A percentile compares a stretch with the other conserved stretches of the same genome.
phyloP scores from a whole-genome alignment of 1,140 invertebrate genomes.

The Thalassaphorura encarpata region DNA sequence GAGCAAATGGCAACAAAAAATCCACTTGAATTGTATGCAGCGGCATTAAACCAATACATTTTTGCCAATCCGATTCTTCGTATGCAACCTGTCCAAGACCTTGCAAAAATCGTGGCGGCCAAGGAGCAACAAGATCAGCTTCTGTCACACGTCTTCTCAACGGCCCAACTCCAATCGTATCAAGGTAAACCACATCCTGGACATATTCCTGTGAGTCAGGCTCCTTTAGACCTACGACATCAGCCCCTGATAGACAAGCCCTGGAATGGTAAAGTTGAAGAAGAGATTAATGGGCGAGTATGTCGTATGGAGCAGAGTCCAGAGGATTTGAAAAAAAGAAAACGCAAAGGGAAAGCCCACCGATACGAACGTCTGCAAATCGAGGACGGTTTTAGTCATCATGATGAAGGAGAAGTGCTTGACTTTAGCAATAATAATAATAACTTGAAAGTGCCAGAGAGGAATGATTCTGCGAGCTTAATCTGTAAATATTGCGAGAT shows the following conservation, averaged over 20 bases:
- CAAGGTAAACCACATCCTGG: constrained; percentile 9
- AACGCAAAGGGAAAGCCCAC: constrained; percentile 66
- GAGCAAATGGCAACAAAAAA: constrained; percentile 4
- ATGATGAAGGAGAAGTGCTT: constrained; percentile 22
- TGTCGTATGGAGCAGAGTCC: constrained; percentile 3
- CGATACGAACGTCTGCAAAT: constrained; percentile 50
- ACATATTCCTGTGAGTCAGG: constrained; percentile 18
- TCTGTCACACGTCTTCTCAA: background rate
- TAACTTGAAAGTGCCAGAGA: constrained; percentile 2
- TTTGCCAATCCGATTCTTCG: constrained; percentile 14
- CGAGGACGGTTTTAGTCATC: constrained; percentile 15
- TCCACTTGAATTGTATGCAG: constrained; percentile 17
- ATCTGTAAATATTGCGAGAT: constrained; percentile 82
- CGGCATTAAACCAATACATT: constrained; percentile 22
- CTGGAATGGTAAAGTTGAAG: constrained; percentile 17
- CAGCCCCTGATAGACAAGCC: no score
- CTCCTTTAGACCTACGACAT: constrained; percentile 29
- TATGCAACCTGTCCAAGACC: constrained; percentile 3
- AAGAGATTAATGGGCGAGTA: no score
- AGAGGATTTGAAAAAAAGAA: constrained; percentile 45
- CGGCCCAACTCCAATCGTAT: constrained; percentile 16
- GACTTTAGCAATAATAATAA: constrained; percentile 30
- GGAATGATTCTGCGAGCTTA: background rate
- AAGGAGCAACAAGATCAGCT: no score
- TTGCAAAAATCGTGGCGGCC: background rate